Conservation (phyloP, 1,140 invertebrate species). For the Zaprionus lachaisei region DNA sequence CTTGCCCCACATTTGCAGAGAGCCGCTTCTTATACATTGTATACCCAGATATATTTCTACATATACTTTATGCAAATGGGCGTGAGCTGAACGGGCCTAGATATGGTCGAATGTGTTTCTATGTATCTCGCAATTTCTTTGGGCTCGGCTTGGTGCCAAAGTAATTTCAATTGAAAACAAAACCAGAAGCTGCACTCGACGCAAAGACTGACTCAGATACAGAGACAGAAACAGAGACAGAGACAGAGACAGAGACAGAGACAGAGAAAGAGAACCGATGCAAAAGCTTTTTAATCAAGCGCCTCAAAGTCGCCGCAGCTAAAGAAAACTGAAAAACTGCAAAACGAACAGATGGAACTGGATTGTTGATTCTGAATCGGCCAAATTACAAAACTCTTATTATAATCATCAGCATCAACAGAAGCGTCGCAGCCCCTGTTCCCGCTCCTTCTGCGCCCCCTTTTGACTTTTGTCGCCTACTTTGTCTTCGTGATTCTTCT, state of each 20-base stretch:
- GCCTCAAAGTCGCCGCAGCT: slow-evolving; percentile 63
- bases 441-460: slow-evolving; percentile 8
- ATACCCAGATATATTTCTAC: slow-evolving; percentile 1
- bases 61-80: slow-evolving; percentile 54
- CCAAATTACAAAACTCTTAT: slow-evolving; percentile 69
- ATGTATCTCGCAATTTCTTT: not conserved
- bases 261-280: not conserved
- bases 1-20: slow-evolving; percentile 65
- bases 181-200: slow-evolving; percentile 15
- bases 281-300: slow-evolving; percentile 79
- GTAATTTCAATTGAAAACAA: slow-evolving; percentile 45
- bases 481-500: slow-evolving; percentile 75
- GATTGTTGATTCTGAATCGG: slow-evolving; percentile 43
- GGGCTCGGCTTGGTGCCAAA: slow-evolving; percentile 23
- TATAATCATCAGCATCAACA: slow-evolving; percentile 65
- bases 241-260: not conserved
- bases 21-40: slow-evolving; percentile 9
- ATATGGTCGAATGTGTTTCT: not conserved
- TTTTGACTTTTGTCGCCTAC: slow-evolving; percentile 62
- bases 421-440: not conserved
- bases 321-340: slow-evolving; percentile 42
- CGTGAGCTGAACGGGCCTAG: not conserved
- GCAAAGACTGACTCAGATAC: slow-evolving; percentile 7
- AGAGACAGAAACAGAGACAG: not conserved
- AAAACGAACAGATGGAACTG: slow-evolving; percentile 19